Evolutionary conservation across 2,113 vertebrate species (phyloP).

Genomic region (Oncorhynchus gorbuscha): DNA sequence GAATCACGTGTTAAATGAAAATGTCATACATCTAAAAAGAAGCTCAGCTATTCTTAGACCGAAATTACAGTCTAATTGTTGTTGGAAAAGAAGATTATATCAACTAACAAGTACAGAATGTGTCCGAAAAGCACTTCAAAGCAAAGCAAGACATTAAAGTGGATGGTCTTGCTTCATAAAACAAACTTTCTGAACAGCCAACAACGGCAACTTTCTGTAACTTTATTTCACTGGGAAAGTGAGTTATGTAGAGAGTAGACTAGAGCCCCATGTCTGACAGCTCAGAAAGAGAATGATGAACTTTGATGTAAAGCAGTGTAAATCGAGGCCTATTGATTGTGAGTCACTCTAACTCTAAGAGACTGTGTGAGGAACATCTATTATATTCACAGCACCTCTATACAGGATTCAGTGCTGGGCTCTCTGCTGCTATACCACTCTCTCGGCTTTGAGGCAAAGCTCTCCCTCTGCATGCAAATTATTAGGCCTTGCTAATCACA

Average conservation of each 20-base stretch:
- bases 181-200: conserved; percentile 35
- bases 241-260: background rate
- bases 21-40: too few species aligned
- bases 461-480: background rate
- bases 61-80: background rate
- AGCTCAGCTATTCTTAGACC: too few species aligned
- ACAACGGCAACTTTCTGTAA: conserved; percentile 27
- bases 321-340: conserved; percentile 67
- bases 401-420: background rate
- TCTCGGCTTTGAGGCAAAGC: background rate
- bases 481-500: background rate
- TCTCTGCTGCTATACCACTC: too few species aligned
- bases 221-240: conserved; percentile 35
- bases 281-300: conserved; percentile 51
- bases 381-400: conserved; percentile 37
- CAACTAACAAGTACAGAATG: too few species aligned
- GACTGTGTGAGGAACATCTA: conserved; percentile 42
- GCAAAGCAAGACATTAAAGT: background rate
- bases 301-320: conserved; percentile 68
- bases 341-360: conserved; percentile 31
- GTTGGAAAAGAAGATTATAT: background rate
- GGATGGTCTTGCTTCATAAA: conserved; percentile 9
- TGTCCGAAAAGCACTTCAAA: too few species aligned
- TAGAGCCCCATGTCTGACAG: conserved; percentile 45
- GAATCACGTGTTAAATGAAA: too few species aligned